These are phyloP conservation scores for Labia minor DNA, from an alignment of 2,888 invertebrate species.

Conservation along the genomic window DNA sequence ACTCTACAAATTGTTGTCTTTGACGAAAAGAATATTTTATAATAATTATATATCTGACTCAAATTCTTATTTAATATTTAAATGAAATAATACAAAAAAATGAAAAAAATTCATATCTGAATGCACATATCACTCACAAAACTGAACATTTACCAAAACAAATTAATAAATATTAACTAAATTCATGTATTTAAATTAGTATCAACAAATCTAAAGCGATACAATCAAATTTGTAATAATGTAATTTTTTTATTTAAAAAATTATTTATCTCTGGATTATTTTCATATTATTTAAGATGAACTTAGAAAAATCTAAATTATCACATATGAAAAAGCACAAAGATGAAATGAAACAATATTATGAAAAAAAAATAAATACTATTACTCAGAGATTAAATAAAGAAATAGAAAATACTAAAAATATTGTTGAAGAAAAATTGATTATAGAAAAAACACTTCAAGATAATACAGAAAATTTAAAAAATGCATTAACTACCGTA, in stretches of 20 bases:
- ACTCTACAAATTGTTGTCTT: too few relatives aligned
- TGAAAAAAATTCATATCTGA: too few relatives aligned
- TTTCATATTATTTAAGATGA: background rate
- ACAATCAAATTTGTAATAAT: too few relatives aligned
- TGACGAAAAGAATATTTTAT: too few relatives aligned
- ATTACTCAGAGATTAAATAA: background rate
- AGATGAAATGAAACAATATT: conserved; percentile 3
- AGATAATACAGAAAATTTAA: background rate
- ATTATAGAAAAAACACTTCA: background rate
- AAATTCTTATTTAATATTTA: too few relatives aligned
- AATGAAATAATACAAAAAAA: too few relatives aligned
- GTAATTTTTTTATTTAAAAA: background rate
- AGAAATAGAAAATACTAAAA: background rate
- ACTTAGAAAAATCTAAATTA: background rate
- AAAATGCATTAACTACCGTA: background rate
- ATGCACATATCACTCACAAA: too few relatives aligned
- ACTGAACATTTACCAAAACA: too few relatives aligned
- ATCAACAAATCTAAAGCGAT: too few relatives aligned
- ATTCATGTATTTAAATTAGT: too few relatives aligned
- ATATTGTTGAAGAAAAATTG: background rate
- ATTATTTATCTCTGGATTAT: background rate
- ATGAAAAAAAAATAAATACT: background rate
- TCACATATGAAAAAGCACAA: conserved; percentile 4
- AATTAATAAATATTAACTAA: too few relatives aligned
- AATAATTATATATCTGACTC: too few relatives aligned